Evolutionary conservation across 2,113 vertebrate species (phyloP), one percentile per base, ranked within the genome.

Genomic region (Sphaerodactylus townsendi): DNA sequence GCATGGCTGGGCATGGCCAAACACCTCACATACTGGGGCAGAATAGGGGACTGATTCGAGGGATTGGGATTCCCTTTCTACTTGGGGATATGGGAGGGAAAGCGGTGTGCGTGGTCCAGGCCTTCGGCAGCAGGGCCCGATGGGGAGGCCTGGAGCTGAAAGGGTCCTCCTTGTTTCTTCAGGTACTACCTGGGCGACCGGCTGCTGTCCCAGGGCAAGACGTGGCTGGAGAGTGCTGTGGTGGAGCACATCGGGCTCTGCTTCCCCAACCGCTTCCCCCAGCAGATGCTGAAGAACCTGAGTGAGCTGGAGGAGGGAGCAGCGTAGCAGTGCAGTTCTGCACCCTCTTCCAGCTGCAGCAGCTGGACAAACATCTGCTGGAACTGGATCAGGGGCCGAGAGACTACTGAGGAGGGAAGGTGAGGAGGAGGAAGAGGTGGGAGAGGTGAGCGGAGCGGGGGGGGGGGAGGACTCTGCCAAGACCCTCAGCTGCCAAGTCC

Each of bases 101-200:
- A 13, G 19, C n/a, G 53, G n/a, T 35, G 3, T 0, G n/a, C n/a
- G 2, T 25, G 56, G 56, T 59, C 21, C 56, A 25, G 56, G 56
- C 56, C n/a, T n/a, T n/a, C n/a, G n/a, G n/a, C n/a, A n/a, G n/a
- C n/a, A n/a, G n/a, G n/a, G n/a, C n/a, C n/a, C n/a, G n/a, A n/a
- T n/a, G n/a, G n/a, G n/a, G 17, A 80, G 75, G n/a, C 10, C 0
- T 0, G 66, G n/a, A n/a, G n/a, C n/a, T n/a, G n/a, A n/a, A 10
- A 17, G 25, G n/a, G 15, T 30, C 30, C 11, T 59, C 77, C 56
- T 0, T 41, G 41, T 85, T 62, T 4, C 53, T 87, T 3, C 94
- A 99, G 99, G 95, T 97, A 97, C 92, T 99, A 99, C 95, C 93
- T 99, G 93, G 98, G 97, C 0, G 98, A 99, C 93, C 97, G 99